Percentiles rank a stretch among this genome's conserved stretches.
Conservation (phyloP, 2,888 invertebrate species). For the Leptinotarsa haldemani region DNA sequence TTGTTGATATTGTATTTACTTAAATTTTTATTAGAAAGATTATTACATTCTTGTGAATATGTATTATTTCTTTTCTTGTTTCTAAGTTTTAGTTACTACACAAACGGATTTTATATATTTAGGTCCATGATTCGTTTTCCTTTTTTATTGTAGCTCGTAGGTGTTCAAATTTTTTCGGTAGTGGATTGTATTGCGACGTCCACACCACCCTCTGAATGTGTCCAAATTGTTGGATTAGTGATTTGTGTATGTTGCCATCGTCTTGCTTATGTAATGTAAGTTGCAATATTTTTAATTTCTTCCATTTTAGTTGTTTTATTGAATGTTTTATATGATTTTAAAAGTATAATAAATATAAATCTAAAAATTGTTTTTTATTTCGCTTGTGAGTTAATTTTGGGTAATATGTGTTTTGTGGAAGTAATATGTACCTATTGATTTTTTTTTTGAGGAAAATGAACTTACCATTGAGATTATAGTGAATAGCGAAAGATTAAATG, state of each 20-base stretch:
- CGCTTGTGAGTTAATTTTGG: background rate
- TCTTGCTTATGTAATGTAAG: slow-evolving; percentile 55
- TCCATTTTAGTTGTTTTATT: slow-evolving; percentile 52
- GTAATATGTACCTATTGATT: too few species aligned
- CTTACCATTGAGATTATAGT: too few species aligned
- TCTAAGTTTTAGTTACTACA: slow-evolving; percentile 36
- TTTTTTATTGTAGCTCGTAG: slow-evolving; percentile 27
- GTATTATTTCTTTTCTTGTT: slow-evolving; percentile 35
- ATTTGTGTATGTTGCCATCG: slow-evolving; percentile 58
- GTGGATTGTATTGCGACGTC: slow-evolving; percentile 27
- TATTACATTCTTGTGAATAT: slow-evolving; percentile 38
- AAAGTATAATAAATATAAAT: slow-evolving; percentile 50
- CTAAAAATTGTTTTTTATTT: slow-evolving; percentile 32
- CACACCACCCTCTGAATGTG: slow-evolving; percentile 42
- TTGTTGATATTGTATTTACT: slow-evolving; percentile 30
- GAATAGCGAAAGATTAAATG: too few species aligned
- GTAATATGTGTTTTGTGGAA: too few species aligned
- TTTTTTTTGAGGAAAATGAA: too few species aligned
- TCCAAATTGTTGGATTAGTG: slow-evolving; percentile 52
- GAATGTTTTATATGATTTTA: slow-evolving; percentile 57
- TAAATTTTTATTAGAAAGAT: slow-evolving; percentile 28
- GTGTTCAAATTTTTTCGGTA: slow-evolving; percentile 15
- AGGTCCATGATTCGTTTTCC: slow-evolving; percentile 25
- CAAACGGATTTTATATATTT: slow-evolving; percentile 34
- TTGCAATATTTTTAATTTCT: slow-evolving; percentile 54